Evolutionary conservation across 2,113 vertebrate genomes (phyloP).

Genomic region (Catharus fuscescens): DNA sequence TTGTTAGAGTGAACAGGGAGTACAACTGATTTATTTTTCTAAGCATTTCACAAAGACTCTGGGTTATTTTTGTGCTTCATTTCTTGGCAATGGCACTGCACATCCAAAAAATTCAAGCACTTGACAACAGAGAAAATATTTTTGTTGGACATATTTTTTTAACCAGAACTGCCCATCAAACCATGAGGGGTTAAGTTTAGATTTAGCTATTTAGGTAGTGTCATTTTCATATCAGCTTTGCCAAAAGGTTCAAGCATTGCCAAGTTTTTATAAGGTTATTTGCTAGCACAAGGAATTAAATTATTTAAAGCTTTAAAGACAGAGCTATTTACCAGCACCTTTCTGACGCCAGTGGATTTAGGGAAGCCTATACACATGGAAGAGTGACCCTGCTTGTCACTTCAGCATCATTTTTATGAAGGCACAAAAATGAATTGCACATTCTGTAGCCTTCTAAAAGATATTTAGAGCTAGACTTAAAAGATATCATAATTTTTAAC

Average conservation of each 20-base stretch:
- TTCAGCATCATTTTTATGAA: neutral
- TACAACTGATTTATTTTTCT: neutral
- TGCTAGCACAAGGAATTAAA: neutral
- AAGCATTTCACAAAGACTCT: neutral
- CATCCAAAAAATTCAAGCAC: neutral
- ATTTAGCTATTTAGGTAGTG: neutral
- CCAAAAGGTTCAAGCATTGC: neutral
- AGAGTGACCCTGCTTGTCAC: neutral
- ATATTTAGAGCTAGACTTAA: neutral
- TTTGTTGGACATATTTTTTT: neutral
- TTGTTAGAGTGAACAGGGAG: neutral
- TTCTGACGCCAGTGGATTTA: neutral
- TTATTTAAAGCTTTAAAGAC: slow-evolving; percentile 31
- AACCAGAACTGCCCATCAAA: neutral
- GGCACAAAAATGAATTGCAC: neutral
- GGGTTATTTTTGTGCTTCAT: neutral
- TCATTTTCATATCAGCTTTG: neutral
- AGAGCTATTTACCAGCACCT: neutral
- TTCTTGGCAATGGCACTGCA: neutral
- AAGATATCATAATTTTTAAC: neutral
- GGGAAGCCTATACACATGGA: neutral
- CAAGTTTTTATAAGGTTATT: neutral
- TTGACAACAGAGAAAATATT: neutral
- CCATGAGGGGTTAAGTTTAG: neutral
- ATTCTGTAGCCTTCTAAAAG: neutral